Conservation (phyloP, 2,113 vertebrate species). For the Myocastor coypus region DNA sequence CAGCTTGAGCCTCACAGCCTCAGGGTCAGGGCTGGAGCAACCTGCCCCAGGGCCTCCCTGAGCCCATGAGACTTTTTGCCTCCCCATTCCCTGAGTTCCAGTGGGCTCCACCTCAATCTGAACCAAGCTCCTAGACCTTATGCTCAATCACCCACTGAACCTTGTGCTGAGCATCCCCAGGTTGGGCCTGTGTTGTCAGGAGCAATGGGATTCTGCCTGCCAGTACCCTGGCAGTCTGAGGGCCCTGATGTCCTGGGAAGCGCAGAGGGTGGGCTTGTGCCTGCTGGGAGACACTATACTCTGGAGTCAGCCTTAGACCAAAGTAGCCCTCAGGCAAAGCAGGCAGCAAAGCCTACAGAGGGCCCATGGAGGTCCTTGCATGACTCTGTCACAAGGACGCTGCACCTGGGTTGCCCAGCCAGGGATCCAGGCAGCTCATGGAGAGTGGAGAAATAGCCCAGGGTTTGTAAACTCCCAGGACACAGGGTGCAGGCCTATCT, state of each 20-base stretch:
- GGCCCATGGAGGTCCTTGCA: background rate
- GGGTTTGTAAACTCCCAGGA: background rate
- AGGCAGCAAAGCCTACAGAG: fast-evolving
- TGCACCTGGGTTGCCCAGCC: background rate
- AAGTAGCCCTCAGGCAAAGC: background rate
- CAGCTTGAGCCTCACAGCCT: too few relatives aligned
- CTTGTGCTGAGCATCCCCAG: fast-evolving
- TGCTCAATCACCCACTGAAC: background rate
- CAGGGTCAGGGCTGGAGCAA: background rate
- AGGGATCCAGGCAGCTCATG: background rate
- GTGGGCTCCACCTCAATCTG: background rate
- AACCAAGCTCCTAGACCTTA: background rate
- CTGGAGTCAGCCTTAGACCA: background rate
- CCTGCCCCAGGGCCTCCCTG: background rate
- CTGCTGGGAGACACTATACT: background rate
- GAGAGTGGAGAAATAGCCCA: background rate
- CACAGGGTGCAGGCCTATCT: background rate
- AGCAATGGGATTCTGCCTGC: too few relatives aligned
- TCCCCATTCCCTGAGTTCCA: background rate
- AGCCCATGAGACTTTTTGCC: background rate
- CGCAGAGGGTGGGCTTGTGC: background rate
- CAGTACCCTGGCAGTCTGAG: background rate
- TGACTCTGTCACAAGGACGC: too few relatives aligned
- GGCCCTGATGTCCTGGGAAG: fast-evolving
- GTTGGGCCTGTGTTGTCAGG: background rate